phyloP scores from a whole-genome alignment of 2,113 vertebrate genomes.

The Pseudopipra pipra region DNA sequence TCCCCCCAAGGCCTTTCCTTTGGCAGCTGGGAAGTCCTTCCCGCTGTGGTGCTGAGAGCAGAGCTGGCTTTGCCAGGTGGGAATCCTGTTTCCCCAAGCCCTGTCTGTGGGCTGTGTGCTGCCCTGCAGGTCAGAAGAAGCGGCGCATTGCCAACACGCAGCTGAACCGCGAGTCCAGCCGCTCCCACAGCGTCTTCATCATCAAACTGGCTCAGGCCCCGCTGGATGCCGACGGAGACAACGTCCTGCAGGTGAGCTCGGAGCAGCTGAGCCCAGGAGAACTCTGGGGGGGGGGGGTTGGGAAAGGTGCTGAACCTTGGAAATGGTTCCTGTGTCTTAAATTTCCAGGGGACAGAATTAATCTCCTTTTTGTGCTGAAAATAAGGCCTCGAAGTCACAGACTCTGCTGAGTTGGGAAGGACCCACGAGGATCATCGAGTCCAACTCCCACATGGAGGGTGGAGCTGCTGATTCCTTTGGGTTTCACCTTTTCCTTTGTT shows the following conservation, averaged over 20 bases:
- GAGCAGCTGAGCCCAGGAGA: accelerated
- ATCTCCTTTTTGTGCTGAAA: accelerated
- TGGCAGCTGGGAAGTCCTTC: not conserved
- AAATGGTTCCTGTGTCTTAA: accelerated
- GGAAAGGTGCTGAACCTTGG: not conserved
- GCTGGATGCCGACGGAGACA: constrained; percentile 90
- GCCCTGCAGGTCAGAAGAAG: constrained; percentile 77
- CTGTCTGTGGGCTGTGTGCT: not conserved
- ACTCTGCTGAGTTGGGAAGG: not conserved
- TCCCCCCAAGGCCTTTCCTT: not conserved
- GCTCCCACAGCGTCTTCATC: constrained; percentile 93
- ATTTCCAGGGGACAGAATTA: not conserved
- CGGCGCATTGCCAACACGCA: constrained; percentile 86
- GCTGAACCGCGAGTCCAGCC: constrained; percentile 92
- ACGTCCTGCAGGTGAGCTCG: constrained; percentile 84
- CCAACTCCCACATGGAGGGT: not conserved
- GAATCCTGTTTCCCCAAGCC: not conserved
- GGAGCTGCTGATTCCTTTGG: not conserved
- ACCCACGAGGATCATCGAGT: not conserved
- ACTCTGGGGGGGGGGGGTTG: accelerated
- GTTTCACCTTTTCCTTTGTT: not conserved
- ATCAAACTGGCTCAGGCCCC: constrained; percentile 93
- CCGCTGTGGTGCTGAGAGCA: not conserved
- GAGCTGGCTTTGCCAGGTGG: not conserved
- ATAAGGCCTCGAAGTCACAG: accelerated